These are phyloP conservation scores for Apogon talboti DNA, from an alignment of 2,797 vertebrate genomes.

Conservation along the genomic window DNA sequence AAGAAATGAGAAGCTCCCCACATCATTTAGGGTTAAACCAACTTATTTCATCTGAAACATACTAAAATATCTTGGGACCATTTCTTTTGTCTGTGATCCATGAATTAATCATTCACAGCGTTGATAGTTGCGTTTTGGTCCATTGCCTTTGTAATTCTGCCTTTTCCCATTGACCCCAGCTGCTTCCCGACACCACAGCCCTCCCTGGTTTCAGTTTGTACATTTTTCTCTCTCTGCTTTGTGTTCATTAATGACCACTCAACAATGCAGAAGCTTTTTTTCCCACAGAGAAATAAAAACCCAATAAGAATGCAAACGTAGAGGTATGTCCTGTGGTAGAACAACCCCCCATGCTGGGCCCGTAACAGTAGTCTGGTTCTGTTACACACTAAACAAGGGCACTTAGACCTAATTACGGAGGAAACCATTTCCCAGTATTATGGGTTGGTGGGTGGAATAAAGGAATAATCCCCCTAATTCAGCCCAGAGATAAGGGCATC, in stretches of 20 bases:
- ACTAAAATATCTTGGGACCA: too few species aligned
- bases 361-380: constrained; percentile 14
- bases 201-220: constrained; percentile 4
- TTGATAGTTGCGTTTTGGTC: too few species aligned
- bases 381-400: constrained; percentile 46
- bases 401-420: constrained; percentile 64
- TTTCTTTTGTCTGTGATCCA: too few species aligned
- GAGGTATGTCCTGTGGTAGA: constrained; percentile 3
- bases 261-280: constrained; percentile 25
- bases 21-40: too few species aligned
- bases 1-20: too few species aligned
- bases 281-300: constrained; percentile 27
- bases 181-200: not conserved
- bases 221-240: constrained; percentile 2
- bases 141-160: too few species aligned
- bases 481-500: constrained; percentile 58
- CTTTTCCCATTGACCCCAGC: not conserved
- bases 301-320: constrained; percentile 3
- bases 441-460: constrained; percentile 54
- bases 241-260: constrained; percentile 24
- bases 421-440: constrained; percentile 59
- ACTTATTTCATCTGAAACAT: too few species aligned
- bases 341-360: constrained; percentile 25
- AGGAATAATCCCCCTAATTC: constrained; percentile 70
- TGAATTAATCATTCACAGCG: too few species aligned